These are phyloP conservation scores for Plagiodera versicolora DNA, from an alignment of 2,888 invertebrate species.

Conservation along the genomic window DNA sequence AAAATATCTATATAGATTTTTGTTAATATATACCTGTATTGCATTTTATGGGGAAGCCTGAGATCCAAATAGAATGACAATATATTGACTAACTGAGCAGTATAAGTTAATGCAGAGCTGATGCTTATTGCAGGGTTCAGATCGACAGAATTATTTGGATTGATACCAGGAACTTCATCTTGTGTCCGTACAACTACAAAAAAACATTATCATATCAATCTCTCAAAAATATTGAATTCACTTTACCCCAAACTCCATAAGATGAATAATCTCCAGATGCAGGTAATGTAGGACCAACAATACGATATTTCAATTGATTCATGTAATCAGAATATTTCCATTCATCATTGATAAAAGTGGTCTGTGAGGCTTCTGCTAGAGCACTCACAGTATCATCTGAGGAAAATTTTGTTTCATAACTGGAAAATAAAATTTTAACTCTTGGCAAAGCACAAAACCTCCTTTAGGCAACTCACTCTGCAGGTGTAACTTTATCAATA, in stretches of 20 bases:
- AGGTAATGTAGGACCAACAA: slow-evolving; percentile 83
- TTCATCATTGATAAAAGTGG: slow-evolving; percentile 76
- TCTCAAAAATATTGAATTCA: no score
- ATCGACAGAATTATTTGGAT: slow-evolving; percentile 61
- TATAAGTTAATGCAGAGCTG: slow-evolving; percentile 81
- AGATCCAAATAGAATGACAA: slow-evolving; percentile 83
- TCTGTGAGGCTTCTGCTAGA: slow-evolving; percentile 72
- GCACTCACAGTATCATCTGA: slow-evolving; percentile 49
- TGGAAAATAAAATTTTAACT: slow-evolving; percentile 30
- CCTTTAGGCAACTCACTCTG: slow-evolving; percentile 56
- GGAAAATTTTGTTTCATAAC: slow-evolving; percentile 26
- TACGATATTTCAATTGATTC: slow-evolving; percentile 70
- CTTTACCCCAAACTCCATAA: slow-evolving; percentile 76
- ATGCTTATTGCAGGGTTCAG: slow-evolving; percentile 73
- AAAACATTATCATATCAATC: no score
- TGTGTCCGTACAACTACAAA: slow-evolving; percentile 60
- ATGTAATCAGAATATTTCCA: slow-evolving; percentile 76
- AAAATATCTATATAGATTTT: no score
- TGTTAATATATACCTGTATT: slow-evolving; percentile 60
- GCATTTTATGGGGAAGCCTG: slow-evolving; percentile 74
- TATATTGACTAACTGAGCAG: slow-evolving; percentile 81
- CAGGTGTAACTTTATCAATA: slow-evolving; percentile 59
- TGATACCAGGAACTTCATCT: slow-evolving; percentile 56
- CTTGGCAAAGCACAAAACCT: no score
- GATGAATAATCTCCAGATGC: slow-evolving; percentile 82